A percentile compares a stretch with the other conserved stretches of the same genome.
These are phyloP conservation scores for Ectemnius cavifrons DNA, from an alignment of 2,888 invertebrate species.

Conservation along the genomic window DNA sequence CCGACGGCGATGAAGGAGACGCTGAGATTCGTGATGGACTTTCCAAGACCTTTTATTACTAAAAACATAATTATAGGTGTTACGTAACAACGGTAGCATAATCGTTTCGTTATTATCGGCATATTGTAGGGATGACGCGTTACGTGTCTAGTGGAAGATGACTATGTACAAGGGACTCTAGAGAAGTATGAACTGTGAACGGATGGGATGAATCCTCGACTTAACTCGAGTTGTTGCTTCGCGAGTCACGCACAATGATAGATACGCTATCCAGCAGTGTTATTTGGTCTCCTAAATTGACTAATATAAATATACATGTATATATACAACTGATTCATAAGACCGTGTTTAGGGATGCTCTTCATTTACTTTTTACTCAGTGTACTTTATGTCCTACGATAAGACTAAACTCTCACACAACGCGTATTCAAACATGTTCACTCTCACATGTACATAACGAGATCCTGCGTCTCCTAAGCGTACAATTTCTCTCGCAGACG, in stretches of 20 bases:
- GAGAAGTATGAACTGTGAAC: constrained; percentile 19
- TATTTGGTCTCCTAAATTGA: constrained; percentile 36
- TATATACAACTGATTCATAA: constrained; percentile 42
- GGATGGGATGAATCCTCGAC: too few species aligned
- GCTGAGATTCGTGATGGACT: constrained; percentile 12
- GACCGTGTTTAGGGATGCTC: constrained; percentile 26
- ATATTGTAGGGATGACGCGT: constrained; percentile 20
- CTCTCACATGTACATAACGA: constrained; percentile 42
- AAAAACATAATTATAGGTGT: constrained; percentile 54
- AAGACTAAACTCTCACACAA: constrained; percentile 5
- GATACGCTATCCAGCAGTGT: constrained; percentile 44
- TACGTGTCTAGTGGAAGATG: constrained; percentile 35
- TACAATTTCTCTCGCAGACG: constrained; percentile 27
- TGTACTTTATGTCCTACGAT: constrained; percentile 16
- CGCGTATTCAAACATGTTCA: not conserved
- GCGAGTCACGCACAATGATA: constrained; percentile 21
- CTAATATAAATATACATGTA: constrained; percentile 47
- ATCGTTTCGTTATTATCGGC: constrained; percentile 24
- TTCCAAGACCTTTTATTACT: constrained; percentile 52
- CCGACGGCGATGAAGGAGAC: not conserved
- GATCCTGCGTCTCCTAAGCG: constrained; percentile 46
- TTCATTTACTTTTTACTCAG: constrained; percentile 9
- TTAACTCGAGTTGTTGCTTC: too few species aligned
- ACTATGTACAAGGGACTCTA: constrained; percentile 45
- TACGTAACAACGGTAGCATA: constrained; percentile 42